phyloP scores from a whole-genome alignment of 23 tunicate species.

The Botrylloides violaceus region DNA sequence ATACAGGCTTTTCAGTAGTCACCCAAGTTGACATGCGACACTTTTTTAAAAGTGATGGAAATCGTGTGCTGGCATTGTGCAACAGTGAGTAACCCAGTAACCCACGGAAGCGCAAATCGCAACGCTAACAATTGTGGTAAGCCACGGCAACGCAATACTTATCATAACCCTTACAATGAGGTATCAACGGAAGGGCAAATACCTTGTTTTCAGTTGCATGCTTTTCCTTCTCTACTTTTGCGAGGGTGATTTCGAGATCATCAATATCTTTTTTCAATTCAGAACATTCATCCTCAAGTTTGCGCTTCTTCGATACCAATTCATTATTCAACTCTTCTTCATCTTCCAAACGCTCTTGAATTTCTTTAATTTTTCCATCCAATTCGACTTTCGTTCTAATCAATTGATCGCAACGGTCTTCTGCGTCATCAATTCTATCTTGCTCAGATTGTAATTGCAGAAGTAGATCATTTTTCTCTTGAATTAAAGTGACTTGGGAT shows the following conservation, averaged over 20 bases:
- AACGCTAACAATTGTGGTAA: too few relatives aligned
- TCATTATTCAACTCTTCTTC: conserved; percentile 85
- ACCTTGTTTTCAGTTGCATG: conserved; percentile 55
- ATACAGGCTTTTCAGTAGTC: too few relatives aligned
- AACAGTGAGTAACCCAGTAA: too few relatives aligned
- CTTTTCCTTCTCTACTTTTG: conserved; percentile 95
- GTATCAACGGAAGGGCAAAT: too few relatives aligned
- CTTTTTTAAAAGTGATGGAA: too few relatives aligned
- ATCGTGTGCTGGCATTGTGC: too few relatives aligned
- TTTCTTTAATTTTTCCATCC: conserved; percentile 97
- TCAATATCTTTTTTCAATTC: conserved; percentile 93
- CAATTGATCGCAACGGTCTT: conserved; percentile 87
- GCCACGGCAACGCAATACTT: conserved; percentile 13
- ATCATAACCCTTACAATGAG: too few relatives aligned
- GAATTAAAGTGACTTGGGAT: conserved; percentile 69
- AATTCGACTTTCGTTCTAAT: conserved; percentile 82
- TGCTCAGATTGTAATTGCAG: conserved; percentile 68
- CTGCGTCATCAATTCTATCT: conserved; percentile 90
- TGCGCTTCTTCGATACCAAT: conserved; percentile 71
- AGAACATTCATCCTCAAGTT: conserved; percentile 85
- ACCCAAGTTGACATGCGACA: too few relatives aligned
- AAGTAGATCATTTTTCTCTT: conserved; percentile 90
- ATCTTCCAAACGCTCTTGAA: conserved; percentile 87
- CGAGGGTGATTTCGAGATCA: conserved; percentile 75
- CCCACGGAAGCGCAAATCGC: too few relatives aligned